A percentile compares a stretch with the other conserved stretches of the same genome.
These are phyloP conservation scores for Pherbina coryleti DNA, from an alignment of 2,888 invertebrate species.

Conservation along the genomic window DNA sequence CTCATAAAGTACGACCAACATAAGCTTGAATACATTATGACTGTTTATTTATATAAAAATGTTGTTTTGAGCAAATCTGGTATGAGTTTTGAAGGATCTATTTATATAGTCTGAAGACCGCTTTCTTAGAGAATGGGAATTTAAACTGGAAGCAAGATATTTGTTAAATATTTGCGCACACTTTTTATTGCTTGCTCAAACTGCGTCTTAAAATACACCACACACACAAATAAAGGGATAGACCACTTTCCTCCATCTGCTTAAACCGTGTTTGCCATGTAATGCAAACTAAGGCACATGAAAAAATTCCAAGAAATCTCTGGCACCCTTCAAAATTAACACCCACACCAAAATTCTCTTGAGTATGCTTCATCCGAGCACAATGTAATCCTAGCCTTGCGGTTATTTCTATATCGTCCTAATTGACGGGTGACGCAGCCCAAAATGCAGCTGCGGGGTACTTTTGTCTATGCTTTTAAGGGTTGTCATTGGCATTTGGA, in stretches of 20 bases:
- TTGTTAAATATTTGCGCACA: not conserved
- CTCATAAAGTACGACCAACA: too few species aligned
- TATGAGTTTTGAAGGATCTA: too few species aligned
- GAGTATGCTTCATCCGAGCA: not conserved
- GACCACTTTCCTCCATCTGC: not conserved
- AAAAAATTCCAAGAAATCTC: not conserved
- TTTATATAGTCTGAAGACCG: too few species aligned
- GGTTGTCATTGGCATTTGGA: not conserved
- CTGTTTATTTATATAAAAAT: too few species aligned
- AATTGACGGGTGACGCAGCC: not conserved
- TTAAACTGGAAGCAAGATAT: too few species aligned
- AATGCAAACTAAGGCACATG: not conserved
- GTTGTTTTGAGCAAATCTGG: too few species aligned
- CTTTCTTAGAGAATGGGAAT: too few species aligned
- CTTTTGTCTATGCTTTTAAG: not conserved
- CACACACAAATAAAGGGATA: not conserved
- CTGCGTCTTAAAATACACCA: not conserved
- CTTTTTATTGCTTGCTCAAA: not conserved
- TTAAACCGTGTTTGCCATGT: not conserved
- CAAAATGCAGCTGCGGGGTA: not conserved
- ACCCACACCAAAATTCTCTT: not conserved
- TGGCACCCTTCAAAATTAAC: too few species aligned
- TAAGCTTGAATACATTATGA: too few species aligned
- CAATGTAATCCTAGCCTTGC: constrained; percentile 11
- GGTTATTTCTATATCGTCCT: constrained; percentile 21